Evolutionary conservation across 2,113 vertebrate genomes (phyloP), one percentile per base, ranked within the genome.

Genomic region (Pterophyllum scalare): DNA sequence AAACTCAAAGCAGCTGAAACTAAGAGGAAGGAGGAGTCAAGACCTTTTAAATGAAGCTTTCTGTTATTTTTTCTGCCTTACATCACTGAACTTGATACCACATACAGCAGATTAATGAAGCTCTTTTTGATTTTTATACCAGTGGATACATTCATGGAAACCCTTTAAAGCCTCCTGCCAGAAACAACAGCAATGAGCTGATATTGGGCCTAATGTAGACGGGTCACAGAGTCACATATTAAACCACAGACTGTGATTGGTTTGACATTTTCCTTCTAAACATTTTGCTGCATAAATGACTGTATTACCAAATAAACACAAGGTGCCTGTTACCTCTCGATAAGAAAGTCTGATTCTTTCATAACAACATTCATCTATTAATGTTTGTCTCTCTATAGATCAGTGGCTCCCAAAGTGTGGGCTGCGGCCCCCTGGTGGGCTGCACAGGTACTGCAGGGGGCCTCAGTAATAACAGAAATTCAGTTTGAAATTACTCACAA

Each of bases 261-360:
- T 72, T 72, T 52, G 26, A 20, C 10, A 52, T 70, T 49, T 52
- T 52, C 43, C 20, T 5, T 52, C 22, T 72, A 72, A 20, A 31
- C 6, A 52, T 72, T 52, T 72, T 49, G 43, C 49, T 52, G 17
- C 15, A 70, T 28, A 49, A 52, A 70, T 28, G 24, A 70, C 17
- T 70, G 65, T 31, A 20, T 43, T 31, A 72, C 43, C 10, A 72
- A 72, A 72, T 72, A 52, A 72, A 72, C 43, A 72, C 65, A 52
- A 28, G 43, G 49, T 70, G 24, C 43, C 65, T 70, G 24, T 52
- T 52, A 46, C 4, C 13, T 2, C 43, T 70, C 5, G 19, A 20
- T 13, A 20, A 31, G 24, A 70, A 49, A 19, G 49, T 46, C 15
- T 52, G 17, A 70, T 24, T 49, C 43, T 70, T 70, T 52, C 31